phyloP scores from a whole-genome alignment of 1,140 invertebrate genomes.

The Bicyclus anynana region DNA sequence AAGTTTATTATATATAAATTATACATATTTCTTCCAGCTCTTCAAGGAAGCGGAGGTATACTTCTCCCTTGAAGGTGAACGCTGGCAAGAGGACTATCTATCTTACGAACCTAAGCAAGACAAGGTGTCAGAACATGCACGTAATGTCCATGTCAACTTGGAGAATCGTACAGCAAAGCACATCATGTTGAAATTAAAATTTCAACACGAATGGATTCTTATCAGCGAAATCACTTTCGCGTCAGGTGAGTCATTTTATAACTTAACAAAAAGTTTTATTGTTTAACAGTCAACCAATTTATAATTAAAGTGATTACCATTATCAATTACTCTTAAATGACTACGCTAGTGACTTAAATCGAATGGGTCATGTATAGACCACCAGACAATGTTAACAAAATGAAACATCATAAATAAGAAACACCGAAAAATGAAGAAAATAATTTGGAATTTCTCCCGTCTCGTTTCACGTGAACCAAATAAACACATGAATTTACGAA shows the following conservation, averaged over 20 bases:
- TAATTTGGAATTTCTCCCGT: slow-evolving; percentile 30
- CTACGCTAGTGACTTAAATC: no score
- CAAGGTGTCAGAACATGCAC: slow-evolving; percentile 80
- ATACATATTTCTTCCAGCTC: slow-evolving; percentile 76
- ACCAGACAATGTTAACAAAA: no score
- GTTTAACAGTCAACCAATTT: neutral
- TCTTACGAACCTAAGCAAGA: slow-evolving; percentile 76
- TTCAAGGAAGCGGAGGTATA: slow-evolving; percentile 84
- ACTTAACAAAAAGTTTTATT: neutral
- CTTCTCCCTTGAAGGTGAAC: slow-evolving; percentile 88
- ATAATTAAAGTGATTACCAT: neutral
- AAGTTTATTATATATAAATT: no score
- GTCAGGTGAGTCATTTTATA: slow-evolving; percentile 79
- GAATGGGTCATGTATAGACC: no score
- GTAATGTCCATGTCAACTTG: slow-evolving; percentile 85
- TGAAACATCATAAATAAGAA: no score
- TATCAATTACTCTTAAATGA: neutral
- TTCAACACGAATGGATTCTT: slow-evolving; percentile 91
- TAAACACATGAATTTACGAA: slow-evolving; percentile 34
- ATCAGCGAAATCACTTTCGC: slow-evolving; percentile 92
- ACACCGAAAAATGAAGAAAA: slow-evolving; percentile 27
- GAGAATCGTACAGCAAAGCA: slow-evolving; percentile 86
- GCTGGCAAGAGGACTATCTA: slow-evolving; percentile 80
- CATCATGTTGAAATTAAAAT: slow-evolving; percentile 87
- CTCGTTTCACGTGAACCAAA: slow-evolving; percentile 30